Evolutionary conservation across 2,888 invertebrate genomes (phyloP), one percentile per base, ranked within the genome.

Genomic region (Saturnia pavonia): DNA sequence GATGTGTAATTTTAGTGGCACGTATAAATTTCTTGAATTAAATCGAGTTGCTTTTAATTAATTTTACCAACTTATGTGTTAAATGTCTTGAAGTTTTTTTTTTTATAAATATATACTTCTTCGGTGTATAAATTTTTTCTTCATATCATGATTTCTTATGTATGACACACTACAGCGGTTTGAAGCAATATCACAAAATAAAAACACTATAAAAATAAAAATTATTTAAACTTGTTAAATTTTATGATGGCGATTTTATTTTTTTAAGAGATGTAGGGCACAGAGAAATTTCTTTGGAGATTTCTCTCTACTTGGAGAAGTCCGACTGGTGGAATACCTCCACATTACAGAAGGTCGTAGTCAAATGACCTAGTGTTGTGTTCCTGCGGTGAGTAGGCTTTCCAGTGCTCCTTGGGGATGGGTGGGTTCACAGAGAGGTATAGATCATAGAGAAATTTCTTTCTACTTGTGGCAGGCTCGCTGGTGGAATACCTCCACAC

Each of bases 1-100:
- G 34, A 54, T 68, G 54, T 65, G 40, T 65, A 40, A 40, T 40
- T 40, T 65, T 65, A 40, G 65, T 65, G 11, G 40, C 40, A 65
- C 6, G 34, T n/a, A n/a, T 40, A 11, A 65, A 65, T 65, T 65
- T 40, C 19, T 65, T n/a, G 19, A 65, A 65, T 40, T 65, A 65
- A n/a, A 40, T 19, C 65, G 34, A 9, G 19, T 1, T 40, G n/a
- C 40, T 34, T 65, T n/a, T n/a, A 65, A 65, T 65, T 65, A 65
- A 40, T 65, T 65, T 40, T 63, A 34, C 19, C 63, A n/a, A 40
- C 11, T 63, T 9, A 19, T 40, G 27, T 63, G 40, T 34, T 63
- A 63, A 63, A 40, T 19, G 27, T 27, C 57, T 60, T 60, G 60
- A 65, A n/a, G 40, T 40, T 65, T 65, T 40, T 27, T 60, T 25